Evolutionary conservation across 2,113 vertebrate genomes (phyloP).

Genomic region (Manacus vitellinus): DNA sequence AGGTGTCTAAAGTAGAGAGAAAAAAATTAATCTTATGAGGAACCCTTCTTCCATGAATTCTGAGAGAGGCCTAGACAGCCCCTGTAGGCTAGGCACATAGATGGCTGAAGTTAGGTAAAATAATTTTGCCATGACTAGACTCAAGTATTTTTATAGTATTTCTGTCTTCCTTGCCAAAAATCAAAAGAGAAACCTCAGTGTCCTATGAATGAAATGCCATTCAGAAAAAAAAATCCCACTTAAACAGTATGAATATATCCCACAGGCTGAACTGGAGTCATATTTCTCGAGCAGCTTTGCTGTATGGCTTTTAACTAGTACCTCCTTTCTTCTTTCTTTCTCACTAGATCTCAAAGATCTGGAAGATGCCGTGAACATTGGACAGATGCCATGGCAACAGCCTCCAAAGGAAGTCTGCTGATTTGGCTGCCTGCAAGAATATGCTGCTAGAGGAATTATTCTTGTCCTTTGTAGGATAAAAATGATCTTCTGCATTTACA

Average conservation of each 20-base stretch:
- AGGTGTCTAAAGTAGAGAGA: background rate
- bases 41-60: background rate
- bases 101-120: background rate
- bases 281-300: background rate
- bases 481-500: background rate
- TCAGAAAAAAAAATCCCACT: background rate
- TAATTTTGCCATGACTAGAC: background rate
- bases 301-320: background rate
- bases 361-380: background rate
- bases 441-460: background rate
- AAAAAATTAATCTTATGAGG: background rate
- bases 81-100: background rate
- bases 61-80: background rate
- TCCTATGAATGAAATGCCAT: background rate
- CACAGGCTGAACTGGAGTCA: background rate
- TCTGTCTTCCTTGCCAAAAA: background rate
- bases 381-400: slow-evolving; percentile 33
- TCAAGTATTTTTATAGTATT: background rate
- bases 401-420: background rate
- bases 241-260: background rate
- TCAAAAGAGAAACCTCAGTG: background rate
- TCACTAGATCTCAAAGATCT: background rate
- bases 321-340: background rate
- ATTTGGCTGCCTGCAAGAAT: background rate
- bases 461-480: background rate